Conservation (phyloP, 2,888 invertebrate species). For the Perizoma affinitatum region DNA sequence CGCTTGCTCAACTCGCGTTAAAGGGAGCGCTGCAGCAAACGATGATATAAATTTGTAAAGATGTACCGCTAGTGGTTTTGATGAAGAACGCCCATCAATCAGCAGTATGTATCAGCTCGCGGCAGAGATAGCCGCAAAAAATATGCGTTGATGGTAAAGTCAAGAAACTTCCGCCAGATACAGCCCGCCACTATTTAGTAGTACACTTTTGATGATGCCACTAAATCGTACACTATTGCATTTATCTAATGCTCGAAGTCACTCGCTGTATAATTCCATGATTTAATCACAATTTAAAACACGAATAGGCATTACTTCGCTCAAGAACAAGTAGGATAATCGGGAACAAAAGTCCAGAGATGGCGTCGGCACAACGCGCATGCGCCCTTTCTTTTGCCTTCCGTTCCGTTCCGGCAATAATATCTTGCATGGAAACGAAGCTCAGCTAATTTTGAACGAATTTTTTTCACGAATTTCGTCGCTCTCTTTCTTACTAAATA, state of each 20-base stretch:
- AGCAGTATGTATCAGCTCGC: slow-evolving; percentile 57
- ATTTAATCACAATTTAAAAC: slow-evolving; percentile 64
- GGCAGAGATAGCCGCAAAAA: slow-evolving; percentile 76
- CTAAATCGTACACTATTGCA: slow-evolving; percentile 52
- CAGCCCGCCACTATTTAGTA: slow-evolving; percentile 56
- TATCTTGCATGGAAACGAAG: slow-evolving; percentile 61
- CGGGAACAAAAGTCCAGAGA: slow-evolving; percentile 79
- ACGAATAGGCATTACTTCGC: slow-evolving; percentile 67
- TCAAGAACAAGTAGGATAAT: slow-evolving; percentile 67
- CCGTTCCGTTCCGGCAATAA: slow-evolving; percentile 70
- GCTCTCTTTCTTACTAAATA: slow-evolving; percentile 43
- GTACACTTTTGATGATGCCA: slow-evolving; percentile 54
- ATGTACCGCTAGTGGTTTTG: slow-evolving; percentile 67
- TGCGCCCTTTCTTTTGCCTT: slow-evolving; percentile 78
- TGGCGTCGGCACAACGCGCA: slow-evolving; percentile 85
- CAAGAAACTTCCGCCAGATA: slow-evolving; percentile 79
- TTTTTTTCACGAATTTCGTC: slow-evolving; percentile 49
- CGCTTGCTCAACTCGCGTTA: slow-evolving; percentile 56
- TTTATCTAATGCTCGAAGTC: slow-evolving; percentile 58
- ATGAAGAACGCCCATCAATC: slow-evolving; percentile 68
- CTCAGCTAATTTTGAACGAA: slow-evolving; percentile 52
- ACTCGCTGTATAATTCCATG: slow-evolving; percentile 68
- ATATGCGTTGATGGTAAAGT: slow-evolving; percentile 76
- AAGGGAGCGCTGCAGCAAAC: slow-evolving; percentile 50
- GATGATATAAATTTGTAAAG: slow-evolving; percentile 51